These are phyloP conservation scores for Abramis brama DNA, from an alignment of 2,113 vertebrate species.

Conservation along the genomic window DNA sequence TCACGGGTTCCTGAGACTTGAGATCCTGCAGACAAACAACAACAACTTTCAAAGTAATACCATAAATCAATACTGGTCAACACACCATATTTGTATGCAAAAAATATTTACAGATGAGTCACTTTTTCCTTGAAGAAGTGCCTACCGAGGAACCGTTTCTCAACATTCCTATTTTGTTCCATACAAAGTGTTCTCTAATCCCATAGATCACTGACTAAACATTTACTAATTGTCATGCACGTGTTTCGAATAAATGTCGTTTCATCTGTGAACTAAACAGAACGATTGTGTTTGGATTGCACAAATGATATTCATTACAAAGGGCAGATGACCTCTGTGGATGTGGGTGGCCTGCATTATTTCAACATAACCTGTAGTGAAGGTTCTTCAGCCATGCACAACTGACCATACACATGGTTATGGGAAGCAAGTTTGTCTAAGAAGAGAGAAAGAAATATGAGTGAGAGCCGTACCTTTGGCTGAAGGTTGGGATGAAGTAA, in stretches of 20 bases:
- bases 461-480: conserved; percentile 82
- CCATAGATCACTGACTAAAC: conserved; percentile 24
- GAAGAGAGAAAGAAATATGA: conserved; percentile 7
- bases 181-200: conserved; percentile 12
- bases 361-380: conserved; percentile 1
- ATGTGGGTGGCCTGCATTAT: conserved; percentile 25
- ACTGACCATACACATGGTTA: not conserved
- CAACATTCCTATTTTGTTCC: not conserved
- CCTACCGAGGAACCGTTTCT: not conserved
- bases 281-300: conserved; percentile 28
- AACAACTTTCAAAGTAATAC: conserved; percentile 17
- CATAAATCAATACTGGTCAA: not conserved
- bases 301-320: conserved; percentile 7
- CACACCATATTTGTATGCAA: not conserved
- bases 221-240: conserved; percentile 7
- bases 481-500: conserved; percentile 96
- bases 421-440: not conserved
- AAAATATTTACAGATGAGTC: conserved; percentile 32
- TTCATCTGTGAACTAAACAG: conserved; percentile 32
- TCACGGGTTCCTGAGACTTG: conserved; percentile 75
- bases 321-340: conserved; percentile 38
- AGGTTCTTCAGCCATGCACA: not conserved
- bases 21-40: conserved; percentile 61
- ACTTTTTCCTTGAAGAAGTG: conserved; percentile 22
- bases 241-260: conserved; percentile 14